Conservation (phyloP, 2,888 invertebrate genomes). For the Blastobasis lacticolella region DNA sequence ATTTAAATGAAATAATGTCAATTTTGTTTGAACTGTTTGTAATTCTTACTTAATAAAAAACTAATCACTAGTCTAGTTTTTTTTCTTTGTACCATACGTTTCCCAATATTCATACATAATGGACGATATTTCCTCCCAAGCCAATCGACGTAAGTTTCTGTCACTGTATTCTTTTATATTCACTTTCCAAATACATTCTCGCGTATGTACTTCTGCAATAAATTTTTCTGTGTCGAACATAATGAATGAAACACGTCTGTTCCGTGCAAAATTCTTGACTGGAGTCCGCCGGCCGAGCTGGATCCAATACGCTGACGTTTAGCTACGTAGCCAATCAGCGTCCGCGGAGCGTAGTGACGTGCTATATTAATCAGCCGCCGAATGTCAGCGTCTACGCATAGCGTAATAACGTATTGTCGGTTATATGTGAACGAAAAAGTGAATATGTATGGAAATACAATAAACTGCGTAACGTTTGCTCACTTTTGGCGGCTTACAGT, state of each 20-base stretch:
- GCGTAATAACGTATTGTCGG: slow-evolving; percentile 1
- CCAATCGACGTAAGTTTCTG: not conserved
- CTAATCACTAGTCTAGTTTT: slow-evolving; percentile 1
- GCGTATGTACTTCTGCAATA: too few species aligned
- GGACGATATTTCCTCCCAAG: not conserved
- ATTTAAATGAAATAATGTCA: not conserved
- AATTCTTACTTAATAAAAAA: not conserved
- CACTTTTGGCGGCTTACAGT: not conserved
- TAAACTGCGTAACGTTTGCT: slow-evolving; percentile 1
- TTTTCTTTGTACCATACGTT: not conserved
- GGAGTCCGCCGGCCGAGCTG: not conserved
- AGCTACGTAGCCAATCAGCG: slow-evolving; percentile 1
- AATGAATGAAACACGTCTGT: not conserved
- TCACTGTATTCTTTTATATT: not conserved
- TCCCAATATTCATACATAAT: slow-evolving; percentile 1
- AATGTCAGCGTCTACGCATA: slow-evolving; percentile 1
- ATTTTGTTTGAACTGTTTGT: not conserved
- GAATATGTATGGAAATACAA: slow-evolving; percentile 1
- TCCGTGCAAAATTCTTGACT: slow-evolving; percentile 1
- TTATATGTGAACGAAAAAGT: not conserved
- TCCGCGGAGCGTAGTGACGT: slow-evolving; percentile 1
- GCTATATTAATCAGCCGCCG: slow-evolving; percentile 2
- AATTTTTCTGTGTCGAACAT: not conserved
- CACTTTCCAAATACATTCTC: not conserved
- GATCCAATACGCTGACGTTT: slow-evolving; percentile 1